Conservation (phyloP, 1,140 invertebrate species). For the Campoletis sonorensis region DNA sequence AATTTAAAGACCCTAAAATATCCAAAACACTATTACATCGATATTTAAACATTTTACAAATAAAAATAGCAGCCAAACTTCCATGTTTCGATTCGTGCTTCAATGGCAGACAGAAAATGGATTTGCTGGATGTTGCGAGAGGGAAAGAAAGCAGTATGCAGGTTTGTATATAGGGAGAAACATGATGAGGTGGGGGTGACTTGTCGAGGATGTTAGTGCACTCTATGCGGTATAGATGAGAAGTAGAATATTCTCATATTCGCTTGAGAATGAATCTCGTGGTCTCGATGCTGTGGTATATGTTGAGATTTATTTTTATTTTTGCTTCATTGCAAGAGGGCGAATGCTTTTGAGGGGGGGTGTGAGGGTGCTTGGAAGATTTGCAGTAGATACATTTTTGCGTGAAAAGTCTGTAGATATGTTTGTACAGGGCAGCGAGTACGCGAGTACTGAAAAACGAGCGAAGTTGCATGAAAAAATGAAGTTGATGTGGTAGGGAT, state of each 20-base stretch:
- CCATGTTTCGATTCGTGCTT: too few species aligned
- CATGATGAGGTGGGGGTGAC: too few species aligned
- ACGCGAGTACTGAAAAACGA: not conserved
- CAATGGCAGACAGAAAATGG: too few species aligned
- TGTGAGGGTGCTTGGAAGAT: not conserved
- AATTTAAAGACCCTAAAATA: too few species aligned
- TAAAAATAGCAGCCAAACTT: too few species aligned
- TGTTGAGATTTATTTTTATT: not conserved
- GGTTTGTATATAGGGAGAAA: too few species aligned
- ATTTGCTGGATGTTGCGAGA: too few species aligned
- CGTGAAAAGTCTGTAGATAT: conserved; percentile 63
- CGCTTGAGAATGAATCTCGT: not conserved
- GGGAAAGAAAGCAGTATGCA: too few species aligned
- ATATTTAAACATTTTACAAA: too few species aligned
- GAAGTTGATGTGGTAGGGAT: too few species aligned
- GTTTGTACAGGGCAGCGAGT: not conserved
- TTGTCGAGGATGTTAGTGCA: not conserved
- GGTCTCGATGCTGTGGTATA: not conserved
- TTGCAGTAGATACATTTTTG: conserved; percentile 69
- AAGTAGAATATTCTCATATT: not conserved
- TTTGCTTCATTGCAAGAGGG: not conserved
- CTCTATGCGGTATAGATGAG: not conserved
- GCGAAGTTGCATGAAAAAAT: too few species aligned
- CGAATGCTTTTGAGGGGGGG: not conserved
- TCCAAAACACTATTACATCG: too few species aligned